These are phyloP conservation scores for Scaptomyza pallida DNA, from an alignment of 1,140 invertebrate species.

Conservation along the genomic window DNA sequence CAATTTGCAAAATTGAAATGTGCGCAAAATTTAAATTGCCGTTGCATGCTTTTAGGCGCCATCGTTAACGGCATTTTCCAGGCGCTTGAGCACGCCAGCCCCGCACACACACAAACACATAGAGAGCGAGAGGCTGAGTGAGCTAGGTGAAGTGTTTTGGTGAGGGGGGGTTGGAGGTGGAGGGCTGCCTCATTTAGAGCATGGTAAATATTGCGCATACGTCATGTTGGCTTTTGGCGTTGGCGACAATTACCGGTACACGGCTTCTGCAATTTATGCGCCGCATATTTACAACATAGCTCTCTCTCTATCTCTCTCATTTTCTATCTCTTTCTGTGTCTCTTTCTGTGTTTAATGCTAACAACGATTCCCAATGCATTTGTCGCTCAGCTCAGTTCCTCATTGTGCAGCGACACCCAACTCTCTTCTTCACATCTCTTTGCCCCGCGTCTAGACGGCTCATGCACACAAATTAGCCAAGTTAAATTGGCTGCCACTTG, in stretches of 20 bases:
- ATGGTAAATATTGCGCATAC: conserved; percentile 75
- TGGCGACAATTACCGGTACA: conserved; percentile 75
- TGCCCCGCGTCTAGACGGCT: conserved; percentile 38
- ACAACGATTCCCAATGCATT: conserved; percentile 47
- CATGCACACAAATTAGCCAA: conserved; percentile 54
- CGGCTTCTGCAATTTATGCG: conserved; percentile 73
- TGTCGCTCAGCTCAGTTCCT: not conserved
- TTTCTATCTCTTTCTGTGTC: no score
- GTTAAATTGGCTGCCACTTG: conserved; percentile 51
- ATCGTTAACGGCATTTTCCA: conserved; percentile 80
- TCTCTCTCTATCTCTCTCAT: no score
- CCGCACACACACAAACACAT: conserved; percentile 3
- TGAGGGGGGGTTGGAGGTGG: not conserved
- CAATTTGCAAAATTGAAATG: conserved; percentile 75
- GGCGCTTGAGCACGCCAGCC: conserved; percentile 64
- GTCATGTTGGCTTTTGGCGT: conserved; percentile 60
- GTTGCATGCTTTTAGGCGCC: conserved; percentile 72
- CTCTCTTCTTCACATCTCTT: not conserved
- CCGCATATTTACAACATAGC: conserved; percentile 13
- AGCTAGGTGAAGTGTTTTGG: not conserved
- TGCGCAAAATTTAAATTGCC: conserved; percentile 75
- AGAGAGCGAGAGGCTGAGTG: not conserved
- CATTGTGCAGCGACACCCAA: not conserved
- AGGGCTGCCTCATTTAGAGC: conserved; percentile 57
- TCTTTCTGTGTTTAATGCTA: conserved; percentile 3